Base-by-base conservation (phyloP, 2,797 vertebrate species). In the Loriculus beryllinus region DNA sequence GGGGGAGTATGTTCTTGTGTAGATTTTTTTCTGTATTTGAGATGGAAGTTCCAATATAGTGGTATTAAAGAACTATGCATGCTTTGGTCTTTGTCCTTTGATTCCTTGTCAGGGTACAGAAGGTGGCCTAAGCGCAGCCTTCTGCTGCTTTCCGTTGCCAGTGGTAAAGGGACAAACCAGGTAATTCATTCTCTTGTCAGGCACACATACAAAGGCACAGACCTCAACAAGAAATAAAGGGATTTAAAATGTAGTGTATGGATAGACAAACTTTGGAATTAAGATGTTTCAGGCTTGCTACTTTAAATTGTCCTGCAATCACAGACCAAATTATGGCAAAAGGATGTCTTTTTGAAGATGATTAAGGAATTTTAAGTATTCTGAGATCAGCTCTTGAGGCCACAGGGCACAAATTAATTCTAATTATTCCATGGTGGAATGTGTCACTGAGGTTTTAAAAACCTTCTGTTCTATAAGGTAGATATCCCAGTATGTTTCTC, bases 361-460 rank as follows among this genome's bases (percentile, higher is more conserved):
- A 67, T 60, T 22, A 74, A 77, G 72, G 45, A 75, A 48, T 62
- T 85, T 31, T 51, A 67, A 60, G 26, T 64, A 48, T 85, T 93
- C 33, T 40, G 28, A 33, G 65, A 91, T 57, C 39, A 60, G 28
- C 62, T 88, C 49, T 91, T 85, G 65, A 71, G 87, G 87, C 82
- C 64, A 40, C 60, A 49, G 31, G 69, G 72, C 49, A 57, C 52
- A 59, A 62, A 90, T 92, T 80, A 86, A 43, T 94, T 91, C 69
- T 83, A 87, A 92, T 96, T 96, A 92, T 62, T 62, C 60, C 13
- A 18, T 47, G 57, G 42, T 81, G 35, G 57, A 83, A 86, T 78
- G 89, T 92, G 82, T 95, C 82, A 93, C 33, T 77, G 87, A 94
- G 89, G 76, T 91, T 93, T 89, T 81, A 23, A 62, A 85, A 91